Base-by-base conservation (phyloP, 2,797 vertebrate genomes). In the Todus mexicanus region DNA sequence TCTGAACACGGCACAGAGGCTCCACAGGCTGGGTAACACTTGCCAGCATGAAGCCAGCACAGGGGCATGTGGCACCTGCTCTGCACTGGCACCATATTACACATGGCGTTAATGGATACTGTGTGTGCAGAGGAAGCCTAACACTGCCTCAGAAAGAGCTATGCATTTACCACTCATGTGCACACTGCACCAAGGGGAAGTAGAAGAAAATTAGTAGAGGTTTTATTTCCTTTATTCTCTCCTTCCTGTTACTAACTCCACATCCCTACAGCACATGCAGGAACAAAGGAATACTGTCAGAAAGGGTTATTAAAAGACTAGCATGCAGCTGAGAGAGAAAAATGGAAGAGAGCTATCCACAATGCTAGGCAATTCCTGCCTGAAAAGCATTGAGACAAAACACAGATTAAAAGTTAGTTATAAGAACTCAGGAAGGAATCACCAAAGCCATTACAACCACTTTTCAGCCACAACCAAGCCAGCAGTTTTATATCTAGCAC, bases 31-130 rank as follows among this genome's bases (percentile, higher is more conserved):
- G 42, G 33, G 64, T n/a, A 26, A 79, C 1, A 4, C 31, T 11
- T 3, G 1, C 12, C 57, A 48, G 9, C 20, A 7, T 1, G 29
- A 90, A 90, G 53, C 37, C 65, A 59, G 10, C 42, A 47, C 0
- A 0, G 13, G 38, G 26, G 26, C 1, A 1, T 8, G 15, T 3
- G 5, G 33, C 3, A 2, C 13, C 43, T 38, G 37, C 48, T 51
- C 57, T 40, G n/a, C 48, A 38, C 18, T 29, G 13, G 20, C 7
- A 1, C 21, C 2, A 0, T n/a, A 11, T 20, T 13, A 48, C 35
- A 61, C 17, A 6, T 9, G 9, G 17, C 3, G 0, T 26, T 53
- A 77, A 33, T 9, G 53, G 56, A 40, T 10, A 68, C 9, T 22
- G 48, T 0, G 0, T 7, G 19, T 17, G 35, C 38, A 59, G 29